Evolutionary conservation across 2,888 invertebrate species (phyloP), one percentile per base, ranked within the genome.

Genomic region (Selenia dentaria): DNA sequence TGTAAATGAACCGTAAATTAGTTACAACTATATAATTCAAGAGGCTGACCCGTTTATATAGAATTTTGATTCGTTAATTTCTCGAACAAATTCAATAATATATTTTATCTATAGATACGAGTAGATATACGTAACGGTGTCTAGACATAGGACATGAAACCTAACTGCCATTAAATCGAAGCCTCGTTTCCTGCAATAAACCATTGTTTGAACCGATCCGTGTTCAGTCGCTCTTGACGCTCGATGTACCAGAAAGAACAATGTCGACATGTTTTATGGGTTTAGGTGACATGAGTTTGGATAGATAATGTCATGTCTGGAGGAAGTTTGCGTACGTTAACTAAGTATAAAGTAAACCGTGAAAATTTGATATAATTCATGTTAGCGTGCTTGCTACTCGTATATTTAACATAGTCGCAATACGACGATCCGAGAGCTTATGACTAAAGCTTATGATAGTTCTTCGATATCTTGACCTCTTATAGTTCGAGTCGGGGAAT

Each of bases 181-280:
- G 67, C 57, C 67, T 64, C 64, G 64, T 66, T 67, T 71, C 71
- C 73, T 73, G 71, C 60, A 56, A 64, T 66, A 67, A 68, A 60
- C 71, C 67, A 73, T 74, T 73, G 74, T 73, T 64, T 62, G 55
- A 59, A 52, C 6, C 3, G 25, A 3, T 4, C 25, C 1, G 22
- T 3, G 22, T 22, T 22, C 22, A 25, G 25, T 9, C 9, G 25
- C 10, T 55, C 56, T 47, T 49, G 46, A 54, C 67, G 74, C 57
- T 67, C 59, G 57, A 66, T 74, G 65, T 74, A 64, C 70, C 74
- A 68, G 66, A 72, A 71, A 70, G 59, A 70, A 72, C 65, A 67
- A 71, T 71, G 62, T 62, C 44, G 61, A 61, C 57, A 66, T 62
- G 58, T 49, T 70, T 64, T 62, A 63, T 62, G 59, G 53, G 34